Evolutionary conservation across 2,888 invertebrate species (phyloP).

Genomic region (Gonocerus acuteangulatus): DNA sequence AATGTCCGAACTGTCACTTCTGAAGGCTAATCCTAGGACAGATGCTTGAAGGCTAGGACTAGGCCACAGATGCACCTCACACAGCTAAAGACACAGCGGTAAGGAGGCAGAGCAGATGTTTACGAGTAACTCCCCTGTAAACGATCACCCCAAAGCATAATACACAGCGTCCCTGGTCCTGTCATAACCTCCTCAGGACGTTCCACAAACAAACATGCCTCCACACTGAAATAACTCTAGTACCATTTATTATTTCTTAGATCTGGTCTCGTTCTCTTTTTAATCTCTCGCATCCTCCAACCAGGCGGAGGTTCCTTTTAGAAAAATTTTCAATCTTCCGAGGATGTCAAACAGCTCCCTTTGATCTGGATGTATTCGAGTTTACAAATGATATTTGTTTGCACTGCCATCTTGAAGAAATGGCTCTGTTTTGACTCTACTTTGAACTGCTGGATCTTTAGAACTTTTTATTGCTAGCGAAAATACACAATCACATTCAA

Average conservation of each 20-base stretch:
- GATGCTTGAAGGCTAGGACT: no score
- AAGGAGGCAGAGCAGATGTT: conserved; percentile 1
- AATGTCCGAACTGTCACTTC: no score
- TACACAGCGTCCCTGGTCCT: conserved; percentile 17
- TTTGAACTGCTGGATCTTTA: no score
- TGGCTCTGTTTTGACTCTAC: no score
- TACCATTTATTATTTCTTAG: conserved; percentile 18
- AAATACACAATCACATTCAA: no score
- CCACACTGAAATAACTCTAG: conserved; percentile 18
- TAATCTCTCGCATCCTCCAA: neutral
- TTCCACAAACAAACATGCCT: conserved; percentile 21
- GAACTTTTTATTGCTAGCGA: no score
- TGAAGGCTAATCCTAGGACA: no score
- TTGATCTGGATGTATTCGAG: neutral
- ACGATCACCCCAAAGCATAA: conserved; percentile 9
- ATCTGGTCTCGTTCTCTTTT: neutral
- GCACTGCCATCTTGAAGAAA: no score
- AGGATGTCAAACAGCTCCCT: conserved; percentile 4
- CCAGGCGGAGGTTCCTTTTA: neutral
- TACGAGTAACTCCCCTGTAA: conserved; percentile 9
- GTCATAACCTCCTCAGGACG: conserved; percentile 17
- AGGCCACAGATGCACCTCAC: neutral
- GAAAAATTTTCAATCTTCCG: conserved; percentile 10
- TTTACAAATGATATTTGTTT: no score
- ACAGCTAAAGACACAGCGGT: neutral